phyloP scores from a whole-genome alignment of 1,140 invertebrate species.

The Drosophila punjabiensis region DNA sequence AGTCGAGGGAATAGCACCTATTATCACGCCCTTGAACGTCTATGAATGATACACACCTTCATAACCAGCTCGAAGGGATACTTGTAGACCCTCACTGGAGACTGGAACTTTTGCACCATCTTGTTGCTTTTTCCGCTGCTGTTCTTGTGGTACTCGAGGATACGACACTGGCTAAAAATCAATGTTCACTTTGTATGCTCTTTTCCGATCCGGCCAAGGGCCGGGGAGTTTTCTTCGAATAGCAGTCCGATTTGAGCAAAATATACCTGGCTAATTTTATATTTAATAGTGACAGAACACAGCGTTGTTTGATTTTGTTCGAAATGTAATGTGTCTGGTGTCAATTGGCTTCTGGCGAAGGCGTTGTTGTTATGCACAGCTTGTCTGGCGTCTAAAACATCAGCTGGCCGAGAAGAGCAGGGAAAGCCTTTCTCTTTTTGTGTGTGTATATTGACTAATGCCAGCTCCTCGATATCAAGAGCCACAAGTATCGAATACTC shows the following conservation, averaged over 20 bases:
- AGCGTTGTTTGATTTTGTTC: not conserved
- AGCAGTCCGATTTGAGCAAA: not conserved
- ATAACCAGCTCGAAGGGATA: conserved; percentile 98
- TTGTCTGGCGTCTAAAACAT: conserved; percentile 10
- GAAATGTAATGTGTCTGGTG: not conserved
- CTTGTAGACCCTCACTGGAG: conserved; percentile 97
- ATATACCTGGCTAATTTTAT: not conserved
- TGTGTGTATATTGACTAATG: conserved; percentile 1
- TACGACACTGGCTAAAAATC: conserved; percentile 8
- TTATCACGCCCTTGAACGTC: conserved; percentile 8
- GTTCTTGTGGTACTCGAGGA: not conserved
- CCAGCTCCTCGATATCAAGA: not conserved
- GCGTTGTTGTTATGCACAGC: conserved; percentile 5
- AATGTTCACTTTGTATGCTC: conserved; percentile 12
- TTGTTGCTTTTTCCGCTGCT: conserved; percentile 36
- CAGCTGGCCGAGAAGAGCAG: conserved; percentile 13
- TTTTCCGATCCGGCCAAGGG: conserved; percentile 7
- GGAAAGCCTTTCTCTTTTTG: conserved; percentile 13
- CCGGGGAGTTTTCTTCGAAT: not conserved
- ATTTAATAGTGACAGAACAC: not conserved
- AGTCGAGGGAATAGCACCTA: conserved; percentile 8
- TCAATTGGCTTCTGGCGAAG: not conserved
- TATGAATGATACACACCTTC: conserved; percentile 91
- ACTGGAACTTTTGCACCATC: conserved; percentile 99
- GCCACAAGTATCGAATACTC: not conserved